These are phyloP conservation scores for Spilarctia lutea DNA, from an alignment of 2,888 invertebrate species.

Conservation along the genomic window DNA sequence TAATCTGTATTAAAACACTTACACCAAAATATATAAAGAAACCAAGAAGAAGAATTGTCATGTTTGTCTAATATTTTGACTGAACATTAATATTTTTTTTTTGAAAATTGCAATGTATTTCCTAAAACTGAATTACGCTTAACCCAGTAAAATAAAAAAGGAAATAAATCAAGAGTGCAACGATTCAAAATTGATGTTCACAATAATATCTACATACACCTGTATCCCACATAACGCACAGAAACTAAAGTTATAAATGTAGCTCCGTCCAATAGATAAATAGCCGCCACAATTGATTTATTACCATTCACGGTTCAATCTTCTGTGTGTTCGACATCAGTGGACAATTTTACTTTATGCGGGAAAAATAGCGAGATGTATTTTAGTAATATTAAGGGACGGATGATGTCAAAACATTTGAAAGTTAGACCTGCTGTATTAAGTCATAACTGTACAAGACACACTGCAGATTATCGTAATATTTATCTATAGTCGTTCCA, in stretches of 20 bases:
- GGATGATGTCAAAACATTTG: background rate
- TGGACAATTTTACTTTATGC: constrained; percentile 50
- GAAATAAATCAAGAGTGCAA: background rate
- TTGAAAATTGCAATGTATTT: no score
- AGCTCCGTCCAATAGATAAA: constrained; percentile 66
- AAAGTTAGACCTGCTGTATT: background rate
- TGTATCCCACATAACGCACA: constrained; percentile 15
- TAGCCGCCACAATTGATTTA: constrained; percentile 70
- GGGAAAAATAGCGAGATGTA: background rate
- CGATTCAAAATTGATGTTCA: constrained; percentile 32
- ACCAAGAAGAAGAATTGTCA: no score
- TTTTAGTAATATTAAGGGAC: background rate
- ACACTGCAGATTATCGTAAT: background rate
- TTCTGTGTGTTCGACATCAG: constrained; percentile 57
- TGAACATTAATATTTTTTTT: no score
- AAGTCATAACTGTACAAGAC: background rate
- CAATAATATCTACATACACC: constrained; percentile 27
- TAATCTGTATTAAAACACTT: no score
- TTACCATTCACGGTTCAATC: constrained; percentile 57
- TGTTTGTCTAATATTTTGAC: no score
- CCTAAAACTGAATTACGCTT: no score
- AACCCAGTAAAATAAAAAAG: background rate
- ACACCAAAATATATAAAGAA: no score
- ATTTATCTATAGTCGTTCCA: no score
- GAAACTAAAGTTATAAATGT: constrained; percentile 62